These are phyloP conservation scores for Microtus montanus DNA, from an alignment of 2,113 vertebrate species.

Conservation along the genomic window DNA sequence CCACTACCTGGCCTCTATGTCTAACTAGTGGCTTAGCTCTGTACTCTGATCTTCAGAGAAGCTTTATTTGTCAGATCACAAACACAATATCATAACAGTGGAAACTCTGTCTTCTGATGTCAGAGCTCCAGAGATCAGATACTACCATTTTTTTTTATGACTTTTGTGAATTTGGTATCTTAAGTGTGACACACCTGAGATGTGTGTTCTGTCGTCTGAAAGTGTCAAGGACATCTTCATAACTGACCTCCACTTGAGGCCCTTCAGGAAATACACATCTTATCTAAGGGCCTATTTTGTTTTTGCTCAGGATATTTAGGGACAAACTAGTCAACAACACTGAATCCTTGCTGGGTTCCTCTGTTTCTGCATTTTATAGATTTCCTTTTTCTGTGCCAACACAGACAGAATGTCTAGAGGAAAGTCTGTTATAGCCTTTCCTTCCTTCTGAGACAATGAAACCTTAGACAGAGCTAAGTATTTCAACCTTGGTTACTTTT, in stretches of 20 bases:
- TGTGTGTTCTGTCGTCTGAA: background rate
- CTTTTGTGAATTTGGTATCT: background rate
- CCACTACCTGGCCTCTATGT: no score
- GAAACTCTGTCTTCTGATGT: background rate
- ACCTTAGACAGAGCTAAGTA: background rate
- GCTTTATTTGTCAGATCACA: no score
- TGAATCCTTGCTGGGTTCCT: background rate
- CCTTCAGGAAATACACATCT: background rate
- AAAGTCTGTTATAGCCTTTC: background rate
- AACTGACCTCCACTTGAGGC: background rate
- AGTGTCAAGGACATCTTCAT: background rate
- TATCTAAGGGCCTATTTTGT: background rate
- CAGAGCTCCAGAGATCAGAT: background rate
- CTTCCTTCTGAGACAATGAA: slow-evolving; percentile 23
- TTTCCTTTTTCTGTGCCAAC: background rate
- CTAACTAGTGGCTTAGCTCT: no score
- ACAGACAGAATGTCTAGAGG: background rate
- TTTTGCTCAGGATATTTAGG: background rate
- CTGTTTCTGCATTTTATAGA: background rate
- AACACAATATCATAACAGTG: no score
- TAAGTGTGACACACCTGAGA: background rate
- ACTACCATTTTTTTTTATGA: background rate
- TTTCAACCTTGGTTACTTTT: background rate
- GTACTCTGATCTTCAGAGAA: no score
- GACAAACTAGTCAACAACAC: background rate